Percentiles rank a stretch among this genome's conserved stretches.
phyloP scores from a whole-genome alignment of 1,140 invertebrate species.

The Drosophila pseudoobscura region DNA sequence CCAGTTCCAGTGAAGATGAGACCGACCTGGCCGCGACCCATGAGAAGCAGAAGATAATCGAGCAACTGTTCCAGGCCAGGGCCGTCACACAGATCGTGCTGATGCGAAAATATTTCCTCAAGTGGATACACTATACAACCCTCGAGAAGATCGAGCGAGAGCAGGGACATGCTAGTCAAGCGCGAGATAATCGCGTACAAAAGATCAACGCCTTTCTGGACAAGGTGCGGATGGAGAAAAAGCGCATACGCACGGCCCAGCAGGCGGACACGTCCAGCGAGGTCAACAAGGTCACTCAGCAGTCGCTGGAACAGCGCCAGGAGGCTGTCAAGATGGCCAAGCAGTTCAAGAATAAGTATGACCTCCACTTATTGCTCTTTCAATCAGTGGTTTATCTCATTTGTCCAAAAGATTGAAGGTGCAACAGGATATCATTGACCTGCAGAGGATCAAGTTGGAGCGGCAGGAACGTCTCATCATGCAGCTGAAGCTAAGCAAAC shows the following conservation, averaged over 20 bases:
- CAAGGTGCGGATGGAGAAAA: constrained; percentile 80
- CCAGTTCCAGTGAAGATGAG: constrained; percentile 41
- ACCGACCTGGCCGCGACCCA: constrained; percentile 8
- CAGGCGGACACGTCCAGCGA: not conserved
- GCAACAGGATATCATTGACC: constrained; percentile 87
- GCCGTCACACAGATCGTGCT: constrained; percentile 45
- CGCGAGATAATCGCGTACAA: constrained; percentile 58
- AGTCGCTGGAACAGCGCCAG: constrained; percentile 39
- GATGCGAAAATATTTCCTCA: constrained; percentile 80
- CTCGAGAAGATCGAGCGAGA: constrained; percentile 72
- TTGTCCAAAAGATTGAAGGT: constrained; percentile 84
- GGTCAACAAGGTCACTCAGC: constrained; percentile 26
- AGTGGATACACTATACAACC: constrained; percentile 81
- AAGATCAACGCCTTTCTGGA: constrained; percentile 83
- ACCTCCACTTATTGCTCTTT: too few relatives aligned
- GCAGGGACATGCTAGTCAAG: constrained; percentile 24
- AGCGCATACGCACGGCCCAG: constrained; percentile 40
- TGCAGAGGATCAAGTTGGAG: constrained; percentile 86
- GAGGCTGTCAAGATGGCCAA: constrained; percentile 63
- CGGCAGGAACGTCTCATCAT: constrained; percentile 87
- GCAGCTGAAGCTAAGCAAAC: constrained; percentile 86
- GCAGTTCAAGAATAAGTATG: constrained; percentile 75
- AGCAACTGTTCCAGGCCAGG: constrained; percentile 61
- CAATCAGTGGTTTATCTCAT: too few relatives aligned
- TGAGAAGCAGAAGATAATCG: constrained; percentile 74